Evolutionary conservation across 2,797 vertebrate species (phyloP).

Genomic region (Chelon labrosus): DNA sequence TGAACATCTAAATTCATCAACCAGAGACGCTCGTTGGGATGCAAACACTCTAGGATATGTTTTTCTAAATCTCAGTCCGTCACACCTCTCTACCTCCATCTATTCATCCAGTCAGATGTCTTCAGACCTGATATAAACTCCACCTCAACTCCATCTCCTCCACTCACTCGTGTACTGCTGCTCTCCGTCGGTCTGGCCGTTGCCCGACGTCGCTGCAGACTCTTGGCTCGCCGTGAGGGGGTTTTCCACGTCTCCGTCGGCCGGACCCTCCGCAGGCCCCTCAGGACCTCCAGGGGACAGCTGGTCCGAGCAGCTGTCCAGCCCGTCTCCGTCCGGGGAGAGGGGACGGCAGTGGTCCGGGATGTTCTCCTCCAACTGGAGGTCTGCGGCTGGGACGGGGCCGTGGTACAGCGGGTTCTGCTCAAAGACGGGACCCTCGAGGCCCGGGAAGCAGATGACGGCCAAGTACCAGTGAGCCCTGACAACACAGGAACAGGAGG

Average conservation of each 20-base stretch:
- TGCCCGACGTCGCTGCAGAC: conserved; percentile 51
- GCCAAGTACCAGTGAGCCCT: conserved; percentile 99
- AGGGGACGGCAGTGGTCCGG: conserved; percentile 81
- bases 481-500: conserved; percentile 8
- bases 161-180: conserved; percentile 75
- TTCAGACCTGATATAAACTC: too few relatives aligned
- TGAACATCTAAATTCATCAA: too few relatives aligned
- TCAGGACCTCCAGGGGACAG: conserved; percentile 78
- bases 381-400: conserved; percentile 51
- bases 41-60: too few relatives aligned
- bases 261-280: conserved; percentile 71
- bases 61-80: too few relatives aligned
- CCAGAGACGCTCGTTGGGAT: too few relatives aligned
- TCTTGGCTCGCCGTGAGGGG: conserved; percentile 29
- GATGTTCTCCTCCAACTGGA: conserved; percentile 54
- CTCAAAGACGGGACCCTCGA: conserved; percentile 86
- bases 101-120: too few relatives aligned
- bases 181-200: conserved; percentile 75
- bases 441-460: conserved; percentile 97
- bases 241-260: conserved; percentile 43
- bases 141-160: too few relatives aligned
- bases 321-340: conserved; percentile 84
- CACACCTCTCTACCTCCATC: too few relatives aligned
- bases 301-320: conserved; percentile 77
- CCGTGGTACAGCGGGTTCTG: conserved; percentile 88